Evolutionary conservation across 2,113 vertebrate species (phyloP), one percentile per base, ranked within the genome.

Genomic region (Tragelaphus strepsiceros): DNA sequence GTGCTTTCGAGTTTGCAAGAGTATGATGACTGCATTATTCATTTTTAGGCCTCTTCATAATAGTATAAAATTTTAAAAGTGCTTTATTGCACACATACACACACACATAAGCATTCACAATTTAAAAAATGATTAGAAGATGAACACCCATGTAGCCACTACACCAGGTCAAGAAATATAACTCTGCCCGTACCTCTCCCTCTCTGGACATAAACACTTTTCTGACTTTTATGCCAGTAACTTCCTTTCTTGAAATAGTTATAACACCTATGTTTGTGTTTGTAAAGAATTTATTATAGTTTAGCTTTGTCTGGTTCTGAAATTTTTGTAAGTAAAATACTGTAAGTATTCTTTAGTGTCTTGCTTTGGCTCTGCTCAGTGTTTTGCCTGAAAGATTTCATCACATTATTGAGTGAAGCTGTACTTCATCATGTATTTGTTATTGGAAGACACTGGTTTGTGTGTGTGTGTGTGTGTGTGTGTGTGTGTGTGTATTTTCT

Each of bases 121-220:
- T 94, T 83, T 49, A 56, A 85, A 58, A 81, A 32, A 56, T 49
- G 8, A 5, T 43, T 87, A 62, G 35, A 51, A 93, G 93, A 46
- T 78, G 19, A 61, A 30, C 46, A 74, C 5, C n/a, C 21, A 1
- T 30, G 13, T 58, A 89, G 71, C 15, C 7, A 59, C 43, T 24
- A 30, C 11, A 13, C 49, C 14, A 85, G 10, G 30, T 59, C 43
- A 95, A 64, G 56, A 95, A 78, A 53, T 49, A 11, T 95, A 83
- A 81, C 7, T 64, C 89, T 2, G 2, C 17, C 7, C 58, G 1
- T 2, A 32, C 7, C 22, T 4, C 2, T 46, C 15, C 22, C 35
- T 21, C 12, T 87, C 58, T 24, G 9, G 16, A 77, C 35, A 49
- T 22, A 53, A 88, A 56, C 1, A 62, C 43, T 82, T n/a, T 77